These are phyloP conservation scores for Stigmatopora nigra DNA, from an alignment of 2,113 vertebrate genomes.

Conservation along the genomic window DNA sequence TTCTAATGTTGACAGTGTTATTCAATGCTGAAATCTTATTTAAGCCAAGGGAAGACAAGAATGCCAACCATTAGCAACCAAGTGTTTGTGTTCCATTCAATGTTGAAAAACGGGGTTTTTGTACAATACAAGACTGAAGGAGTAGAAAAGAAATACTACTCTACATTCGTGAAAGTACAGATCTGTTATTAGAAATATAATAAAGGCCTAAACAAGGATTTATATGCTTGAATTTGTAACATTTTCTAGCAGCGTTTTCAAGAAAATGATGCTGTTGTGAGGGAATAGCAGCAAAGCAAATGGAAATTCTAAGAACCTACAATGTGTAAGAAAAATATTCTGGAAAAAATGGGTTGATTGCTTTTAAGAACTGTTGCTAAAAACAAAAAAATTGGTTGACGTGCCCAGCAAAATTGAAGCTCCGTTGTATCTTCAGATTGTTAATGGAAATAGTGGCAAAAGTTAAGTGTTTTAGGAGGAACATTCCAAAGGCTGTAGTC, in stretches of 20 bases:
- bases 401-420: not conserved
- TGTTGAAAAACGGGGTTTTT: not conserved
- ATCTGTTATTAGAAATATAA: not conserved
- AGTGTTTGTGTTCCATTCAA: not conserved
- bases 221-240: no score
- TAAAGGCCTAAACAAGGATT: not conserved
- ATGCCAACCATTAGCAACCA: not conserved
- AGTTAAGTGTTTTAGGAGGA: not conserved
- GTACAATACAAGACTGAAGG: not conserved
- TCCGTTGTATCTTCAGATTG: not conserved
- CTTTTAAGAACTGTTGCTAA: slow-evolving; percentile 1
- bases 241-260: no score
- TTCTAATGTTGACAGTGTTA: slow-evolving; percentile 6
- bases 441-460: no score
- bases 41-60: not conserved
- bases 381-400: not conserved
- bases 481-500: not conserved
- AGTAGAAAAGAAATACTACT: not conserved
- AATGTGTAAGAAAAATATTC: not conserved
- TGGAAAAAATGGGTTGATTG: not conserved
- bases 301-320: no score
- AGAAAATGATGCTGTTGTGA: no score
- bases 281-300: no score
- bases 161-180: no score
- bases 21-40: not conserved